Evolutionary conservation across 2,113 vertebrate species (phyloP).

Genomic region (Willisornis vidua): DNA sequence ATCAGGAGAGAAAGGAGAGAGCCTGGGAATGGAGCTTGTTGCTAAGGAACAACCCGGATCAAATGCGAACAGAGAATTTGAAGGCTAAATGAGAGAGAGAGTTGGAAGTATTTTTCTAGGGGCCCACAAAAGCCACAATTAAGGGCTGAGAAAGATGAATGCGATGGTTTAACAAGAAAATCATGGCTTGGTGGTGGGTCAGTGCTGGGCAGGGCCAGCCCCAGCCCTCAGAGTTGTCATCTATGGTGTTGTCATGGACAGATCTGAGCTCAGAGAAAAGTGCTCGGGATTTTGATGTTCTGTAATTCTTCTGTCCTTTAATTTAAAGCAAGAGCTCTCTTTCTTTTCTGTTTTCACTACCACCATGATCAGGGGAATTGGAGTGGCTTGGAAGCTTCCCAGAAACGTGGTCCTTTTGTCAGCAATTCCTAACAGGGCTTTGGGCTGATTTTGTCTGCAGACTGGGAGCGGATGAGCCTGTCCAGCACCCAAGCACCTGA

Average conservation of each 20-base stretch:
- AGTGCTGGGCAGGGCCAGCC: not conserved
- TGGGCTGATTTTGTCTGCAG: not conserved
- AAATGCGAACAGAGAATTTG: not conserved
- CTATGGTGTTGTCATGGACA: not conserved
- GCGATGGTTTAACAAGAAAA: not conserved
- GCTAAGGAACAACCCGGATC: constrained; percentile 9
- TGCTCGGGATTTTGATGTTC: not conserved
- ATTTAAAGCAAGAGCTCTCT: not conserved
- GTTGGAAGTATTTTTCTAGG: constrained; percentile 1
- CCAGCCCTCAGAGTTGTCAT: not conserved
- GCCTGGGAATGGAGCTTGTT: constrained; percentile 33
- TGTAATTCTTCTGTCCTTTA: not conserved
- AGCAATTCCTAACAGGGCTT: fast-evolving
- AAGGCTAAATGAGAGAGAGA: not conserved
- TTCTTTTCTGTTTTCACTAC: not conserved
- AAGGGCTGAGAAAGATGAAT: not conserved
- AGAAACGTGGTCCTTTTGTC: fast-evolving
- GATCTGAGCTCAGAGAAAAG: not conserved
- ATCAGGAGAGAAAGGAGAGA: not conserved
- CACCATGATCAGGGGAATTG: not conserved
- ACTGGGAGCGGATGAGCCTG: not conserved
- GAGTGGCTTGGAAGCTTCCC: not conserved
- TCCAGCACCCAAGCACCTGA: fast-evolving
- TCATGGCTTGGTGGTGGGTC: fast-evolving
- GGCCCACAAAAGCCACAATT: constrained; percentile 23